Evolutionary conservation across 2,113 vertebrate species (phyloP).

Genomic region (Brachyhypopomus gauderio): DNA sequence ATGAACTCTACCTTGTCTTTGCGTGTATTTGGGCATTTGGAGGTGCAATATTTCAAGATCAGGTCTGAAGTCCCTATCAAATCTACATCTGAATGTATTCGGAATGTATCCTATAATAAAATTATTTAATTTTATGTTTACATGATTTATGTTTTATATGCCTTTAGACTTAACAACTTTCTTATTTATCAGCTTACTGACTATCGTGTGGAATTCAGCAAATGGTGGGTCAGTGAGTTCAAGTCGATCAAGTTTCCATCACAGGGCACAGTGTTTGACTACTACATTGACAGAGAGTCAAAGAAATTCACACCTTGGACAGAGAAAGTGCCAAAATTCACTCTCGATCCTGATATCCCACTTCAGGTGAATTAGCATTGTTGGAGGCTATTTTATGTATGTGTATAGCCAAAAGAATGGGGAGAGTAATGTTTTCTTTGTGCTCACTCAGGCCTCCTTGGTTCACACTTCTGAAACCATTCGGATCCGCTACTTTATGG

Average conservation of each 20-base stretch:
- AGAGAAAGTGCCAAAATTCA: conserved; percentile 72
- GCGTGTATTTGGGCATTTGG: conserved; percentile 81
- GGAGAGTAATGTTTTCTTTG: neutral
- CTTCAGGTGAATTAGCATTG: conserved; percentile 63
- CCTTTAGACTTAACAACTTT: neutral
- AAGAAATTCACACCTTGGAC: conserved; percentile 79
- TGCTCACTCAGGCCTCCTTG: conserved; percentile 69
- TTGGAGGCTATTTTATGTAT: too few relatives aligned
- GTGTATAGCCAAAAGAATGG: too few relatives aligned
- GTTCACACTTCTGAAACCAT: conserved; percentile 77
- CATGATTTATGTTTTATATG: too few relatives aligned
- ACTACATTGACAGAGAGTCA: conserved; percentile 77
- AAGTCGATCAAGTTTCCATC: conserved; percentile 80
- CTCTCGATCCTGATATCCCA: conserved; percentile 73
- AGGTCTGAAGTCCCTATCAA: conserved; percentile 56
- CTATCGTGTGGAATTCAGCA: conserved; percentile 82
- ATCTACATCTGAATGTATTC: too few relatives aligned
- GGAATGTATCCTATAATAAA: too few relatives aligned
- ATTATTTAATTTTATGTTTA: too few relatives aligned
- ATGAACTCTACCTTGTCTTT: conserved; percentile 82
- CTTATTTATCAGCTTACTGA: conserved; percentile 72
- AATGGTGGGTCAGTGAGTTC: conserved; percentile 84
- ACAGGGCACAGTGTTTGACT: conserved; percentile 84
- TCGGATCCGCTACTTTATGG: conserved; percentile 76
- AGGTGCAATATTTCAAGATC: conserved; percentile 81